Percentiles rank a stretch among this genome's conserved stretches.
These are phyloP conservation scores for Notechis scutatus DNA, from an alignment of 2,113 vertebrate genomes.

Conservation along the genomic window DNA sequence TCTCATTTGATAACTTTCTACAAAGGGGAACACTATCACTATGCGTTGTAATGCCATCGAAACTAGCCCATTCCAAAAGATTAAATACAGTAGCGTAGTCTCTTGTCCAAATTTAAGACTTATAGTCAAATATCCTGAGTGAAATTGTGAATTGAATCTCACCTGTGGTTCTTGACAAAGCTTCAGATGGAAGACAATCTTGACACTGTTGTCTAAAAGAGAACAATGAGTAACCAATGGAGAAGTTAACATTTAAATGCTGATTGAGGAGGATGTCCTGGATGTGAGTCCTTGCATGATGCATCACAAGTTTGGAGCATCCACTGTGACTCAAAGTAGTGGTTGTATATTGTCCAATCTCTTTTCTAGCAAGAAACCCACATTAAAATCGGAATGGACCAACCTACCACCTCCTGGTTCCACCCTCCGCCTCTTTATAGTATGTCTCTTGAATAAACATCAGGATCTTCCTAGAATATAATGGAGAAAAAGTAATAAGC, in stretches of 20 bases:
- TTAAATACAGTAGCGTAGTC: not conserved
- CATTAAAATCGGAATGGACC: not conserved
- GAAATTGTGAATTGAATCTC: not conserved
- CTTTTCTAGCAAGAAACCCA: not conserved
- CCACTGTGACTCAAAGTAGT: conserved; percentile 14
- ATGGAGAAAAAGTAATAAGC: not conserved
- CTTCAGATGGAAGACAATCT: not conserved
- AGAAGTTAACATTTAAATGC: conserved; percentile 22
- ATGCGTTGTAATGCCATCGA: not conserved
- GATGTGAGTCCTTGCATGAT: not conserved
- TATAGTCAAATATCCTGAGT: not conserved
- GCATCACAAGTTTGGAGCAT: not conserved
- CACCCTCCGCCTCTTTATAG: conserved; percentile 12
- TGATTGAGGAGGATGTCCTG: not conserved
- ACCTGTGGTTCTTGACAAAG: not conserved
- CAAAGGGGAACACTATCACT: not conserved
- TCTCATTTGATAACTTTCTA: not conserved
- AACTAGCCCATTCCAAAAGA: not conserved
- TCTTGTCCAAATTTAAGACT: not conserved
- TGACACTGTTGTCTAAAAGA: not conserved
- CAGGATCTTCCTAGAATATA: not conserved
- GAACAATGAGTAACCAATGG: not conserved
- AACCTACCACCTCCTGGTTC: not conserved
- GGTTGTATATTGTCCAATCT: not conserved
- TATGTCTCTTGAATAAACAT: not conserved